Evolutionary conservation across 2,888 invertebrate genomes (phyloP), one percentile per base, ranked within the genome.

Genomic region (Cephus runcator): DNA sequence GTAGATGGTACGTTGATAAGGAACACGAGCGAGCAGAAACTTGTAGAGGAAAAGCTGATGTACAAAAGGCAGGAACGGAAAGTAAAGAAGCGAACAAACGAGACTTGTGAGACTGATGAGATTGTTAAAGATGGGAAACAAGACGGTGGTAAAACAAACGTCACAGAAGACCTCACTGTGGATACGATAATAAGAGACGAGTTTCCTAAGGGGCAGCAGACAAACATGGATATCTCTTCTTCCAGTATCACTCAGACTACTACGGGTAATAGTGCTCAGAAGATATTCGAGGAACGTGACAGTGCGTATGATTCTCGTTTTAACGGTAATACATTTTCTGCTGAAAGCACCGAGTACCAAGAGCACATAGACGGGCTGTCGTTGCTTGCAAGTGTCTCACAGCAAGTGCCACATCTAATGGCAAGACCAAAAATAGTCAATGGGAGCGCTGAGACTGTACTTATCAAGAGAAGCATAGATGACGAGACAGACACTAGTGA

Each of bases 341-440:
- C 23, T 56, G 56, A 56, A 56, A 56, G 23, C 23, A 56, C 78
- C 71, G 87, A 89, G 30, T 84, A 87, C 75, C 85, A 85, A 68
- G 90, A 88, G n/a, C 88, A 87, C 56, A 88, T 90, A 40, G 91
- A 91, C 33, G 91, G 91, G 12, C 81, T 91, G 4, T 87, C 89
- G 31, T 80, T 91, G 34, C 81, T 91, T 31, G 91, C 91, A 4
- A 88, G 86, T 76, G 90, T 91, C 4, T 90, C 90, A 0, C 89
- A 90, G 69, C 85, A 88, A 35, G 81, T 87, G 11, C 83, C 88
- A 1, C 85, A 86, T 40, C 81, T 87, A 34, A 33, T 9, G 31
- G 71, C 71, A 33, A 31, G 31, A 31, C 12, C 31, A 12, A 12
- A 9, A 1, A 1, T 71, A 31, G 15, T 33, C 4, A 34, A 12